These are phyloP conservation scores for Lepidocyrtinus sp. DNA, from an alignment of 2,888 invertebrate species.

Conservation along the genomic window DNA sequence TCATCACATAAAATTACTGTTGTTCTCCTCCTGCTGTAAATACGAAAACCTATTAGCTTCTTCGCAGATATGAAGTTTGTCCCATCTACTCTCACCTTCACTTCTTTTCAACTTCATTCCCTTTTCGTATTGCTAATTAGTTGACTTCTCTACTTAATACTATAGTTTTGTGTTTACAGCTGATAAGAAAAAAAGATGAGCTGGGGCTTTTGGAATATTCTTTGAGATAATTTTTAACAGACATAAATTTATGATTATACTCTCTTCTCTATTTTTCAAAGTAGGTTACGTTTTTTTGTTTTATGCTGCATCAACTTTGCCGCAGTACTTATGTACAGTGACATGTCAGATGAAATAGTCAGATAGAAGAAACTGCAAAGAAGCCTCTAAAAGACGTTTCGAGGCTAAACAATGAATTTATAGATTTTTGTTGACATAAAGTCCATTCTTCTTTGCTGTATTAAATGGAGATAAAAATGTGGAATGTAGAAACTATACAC, in stretches of 20 bases:
- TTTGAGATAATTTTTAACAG: slow-evolving; percentile 6
- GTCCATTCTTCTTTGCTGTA: slow-evolving; percentile 1
- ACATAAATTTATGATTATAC: slow-evolving; percentile 2
- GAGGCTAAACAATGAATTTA: slow-evolving; percentile 26
- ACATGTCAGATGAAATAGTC: not conserved
- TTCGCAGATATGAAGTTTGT: not conserved
- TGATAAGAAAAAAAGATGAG: slow-evolving; percentile 2
- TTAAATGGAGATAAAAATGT: not conserved
- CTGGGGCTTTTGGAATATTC: not conserved
- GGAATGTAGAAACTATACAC: not conserved
- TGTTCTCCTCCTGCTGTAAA: not conserved
- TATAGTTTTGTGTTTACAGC: not conserved
- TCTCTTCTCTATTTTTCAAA: not conserved
- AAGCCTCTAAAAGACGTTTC: slow-evolving; percentile 26
- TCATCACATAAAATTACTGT: not conserved
- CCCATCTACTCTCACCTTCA: slow-evolving; percentile 34
- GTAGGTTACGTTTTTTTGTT: not conserved
- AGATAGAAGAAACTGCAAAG: not conserved
- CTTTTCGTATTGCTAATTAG: not conserved
- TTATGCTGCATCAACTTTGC: not conserved
- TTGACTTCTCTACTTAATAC: not conserved
- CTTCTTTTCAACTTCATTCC: slow-evolving; percentile 15
- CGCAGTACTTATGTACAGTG: not conserved
- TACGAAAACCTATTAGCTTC: not conserved
- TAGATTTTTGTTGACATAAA: slow-evolving; percentile 6